These are phyloP conservation scores for Drosophila cyrtoloma DNA, from an alignment of 2,888 invertebrate genomes.

Conservation along the genomic window DNA sequence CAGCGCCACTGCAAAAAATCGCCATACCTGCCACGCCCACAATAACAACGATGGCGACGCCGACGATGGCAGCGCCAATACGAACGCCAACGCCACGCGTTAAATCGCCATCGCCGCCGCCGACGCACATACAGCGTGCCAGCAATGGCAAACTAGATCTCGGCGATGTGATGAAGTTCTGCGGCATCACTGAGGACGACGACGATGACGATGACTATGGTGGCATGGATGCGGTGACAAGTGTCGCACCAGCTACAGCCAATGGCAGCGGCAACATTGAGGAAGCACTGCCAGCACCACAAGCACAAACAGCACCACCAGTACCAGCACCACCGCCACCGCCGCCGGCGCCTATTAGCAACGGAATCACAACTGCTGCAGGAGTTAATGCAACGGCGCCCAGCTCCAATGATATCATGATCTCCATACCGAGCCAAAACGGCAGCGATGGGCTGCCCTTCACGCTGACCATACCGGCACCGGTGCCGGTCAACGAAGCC, in stretches of 20 bases:
- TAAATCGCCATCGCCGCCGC: constrained; percentile 64
- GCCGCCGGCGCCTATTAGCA: constrained; percentile 26
- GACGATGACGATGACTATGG: constrained; percentile 88
- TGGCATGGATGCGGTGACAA: constrained; percentile 74
- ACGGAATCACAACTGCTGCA: constrained; percentile 15
- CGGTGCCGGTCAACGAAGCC: constrained; percentile 65
- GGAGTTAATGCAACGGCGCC: constrained; percentile 26
- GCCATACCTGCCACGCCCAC: constrained; percentile 54
- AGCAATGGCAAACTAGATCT: constrained; percentile 87
- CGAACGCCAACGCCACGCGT: constrained; percentile 36
- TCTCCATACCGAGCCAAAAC: constrained; percentile 85
- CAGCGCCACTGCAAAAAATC: constrained; percentile 56
- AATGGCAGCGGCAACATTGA: constrained; percentile 33
- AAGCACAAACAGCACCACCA: constrained; percentile 10
- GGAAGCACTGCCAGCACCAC: constrained; percentile 40
- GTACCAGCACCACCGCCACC: constrained; percentile 22
- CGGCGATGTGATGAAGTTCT: constrained; percentile 91
- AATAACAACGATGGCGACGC: neutral
- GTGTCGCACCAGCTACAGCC: constrained; percentile 25
- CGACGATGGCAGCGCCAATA: constrained; percentile 18
- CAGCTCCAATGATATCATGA: constrained; percentile 82
- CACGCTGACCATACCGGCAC: constrained; percentile 85
- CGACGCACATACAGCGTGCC: constrained; percentile 78
- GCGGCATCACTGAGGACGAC: constrained; percentile 90
- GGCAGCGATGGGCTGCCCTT: constrained; percentile 83